Evolutionary conservation across 2,888 invertebrate genomes (phyloP).

Genomic region (Autographa pulchrina): DNA sequence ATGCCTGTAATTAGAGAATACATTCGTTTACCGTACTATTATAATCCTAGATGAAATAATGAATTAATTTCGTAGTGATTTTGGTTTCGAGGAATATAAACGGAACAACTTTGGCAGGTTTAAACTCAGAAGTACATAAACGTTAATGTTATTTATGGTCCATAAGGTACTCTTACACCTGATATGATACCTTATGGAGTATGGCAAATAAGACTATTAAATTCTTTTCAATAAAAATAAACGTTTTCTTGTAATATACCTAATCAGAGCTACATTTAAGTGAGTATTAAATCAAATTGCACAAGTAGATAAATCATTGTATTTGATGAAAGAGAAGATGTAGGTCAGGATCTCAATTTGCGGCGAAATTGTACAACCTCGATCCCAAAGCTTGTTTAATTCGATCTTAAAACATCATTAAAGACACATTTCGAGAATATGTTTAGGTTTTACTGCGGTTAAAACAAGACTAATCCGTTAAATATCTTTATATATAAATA

Average conservation of each 20-base stretch:
- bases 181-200: no score
- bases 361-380: slow-evolving; percentile 45
- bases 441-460: slow-evolving; percentile 36
- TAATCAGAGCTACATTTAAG: not conserved
- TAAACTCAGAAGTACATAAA: no score
- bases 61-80: slow-evolving; percentile 1
- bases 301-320: slow-evolving; percentile 13
- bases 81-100: not conserved
- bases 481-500: no score
- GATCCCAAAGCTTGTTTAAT: slow-evolving; percentile 48
- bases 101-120: not conserved
- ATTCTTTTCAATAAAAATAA: no score
- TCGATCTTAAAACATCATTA: slow-evolving; percentile 53
- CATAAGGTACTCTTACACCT: no score
- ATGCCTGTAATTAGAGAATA: slow-evolving; percentile 19
- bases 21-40: not conserved
- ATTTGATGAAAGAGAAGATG: slow-evolving; percentile 47
- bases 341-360: slow-evolving; percentile 48
- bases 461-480: slow-evolving; percentile 48
- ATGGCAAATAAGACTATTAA: no score
- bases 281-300: not conserved
- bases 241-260: no score
- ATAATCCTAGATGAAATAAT: not conserved
- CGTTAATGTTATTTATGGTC: no score
- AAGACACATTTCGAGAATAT: slow-evolving; percentile 50